Conservation (phyloP, 1,140 invertebrate genomes). For the Globodera ellingtonae region DNA sequence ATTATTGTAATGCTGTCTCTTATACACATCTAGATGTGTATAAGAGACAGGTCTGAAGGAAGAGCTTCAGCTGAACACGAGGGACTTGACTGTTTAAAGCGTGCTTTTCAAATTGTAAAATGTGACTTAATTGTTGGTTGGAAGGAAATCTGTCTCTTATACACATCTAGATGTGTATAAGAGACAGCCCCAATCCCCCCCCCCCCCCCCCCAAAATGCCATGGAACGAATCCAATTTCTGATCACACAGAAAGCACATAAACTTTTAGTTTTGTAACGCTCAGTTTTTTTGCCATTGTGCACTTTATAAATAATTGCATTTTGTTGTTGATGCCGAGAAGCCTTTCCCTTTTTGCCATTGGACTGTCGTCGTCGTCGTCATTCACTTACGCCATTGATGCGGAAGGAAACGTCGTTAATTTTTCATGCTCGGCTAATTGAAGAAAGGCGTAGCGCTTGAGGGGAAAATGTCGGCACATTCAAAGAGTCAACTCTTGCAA, state of each 20-base stretch:
- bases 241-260: too few relatives aligned
- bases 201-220: too few relatives aligned
- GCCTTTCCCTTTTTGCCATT: neutral
- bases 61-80: neutral
- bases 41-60: neutral
- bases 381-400: neutral
- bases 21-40: too few relatives aligned
- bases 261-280: neutral
- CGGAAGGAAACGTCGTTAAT: constrained; percentile 26
- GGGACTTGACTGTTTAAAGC: neutral
- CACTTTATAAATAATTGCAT: neutral
- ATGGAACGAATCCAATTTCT: too few relatives aligned
- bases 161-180: too few relatives aligned
- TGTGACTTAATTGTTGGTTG: too few relatives aligned
- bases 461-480: too few relatives aligned
- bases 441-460: neutral
- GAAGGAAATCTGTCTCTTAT: too few relatives aligned
- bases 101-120: too few relatives aligned
- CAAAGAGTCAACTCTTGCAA: neutral
- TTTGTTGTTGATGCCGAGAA: neutral
- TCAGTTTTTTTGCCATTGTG: neutral
- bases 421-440: constrained; percentile 35
- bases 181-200: too few relatives aligned
- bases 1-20: too few relatives aligned
- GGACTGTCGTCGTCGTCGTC: too few relatives aligned